Evolutionary conservation across 2,113 vertebrate genomes (phyloP), one percentile per base, ranked within the genome.

Genomic region (Ammodytes marinus): DNA sequence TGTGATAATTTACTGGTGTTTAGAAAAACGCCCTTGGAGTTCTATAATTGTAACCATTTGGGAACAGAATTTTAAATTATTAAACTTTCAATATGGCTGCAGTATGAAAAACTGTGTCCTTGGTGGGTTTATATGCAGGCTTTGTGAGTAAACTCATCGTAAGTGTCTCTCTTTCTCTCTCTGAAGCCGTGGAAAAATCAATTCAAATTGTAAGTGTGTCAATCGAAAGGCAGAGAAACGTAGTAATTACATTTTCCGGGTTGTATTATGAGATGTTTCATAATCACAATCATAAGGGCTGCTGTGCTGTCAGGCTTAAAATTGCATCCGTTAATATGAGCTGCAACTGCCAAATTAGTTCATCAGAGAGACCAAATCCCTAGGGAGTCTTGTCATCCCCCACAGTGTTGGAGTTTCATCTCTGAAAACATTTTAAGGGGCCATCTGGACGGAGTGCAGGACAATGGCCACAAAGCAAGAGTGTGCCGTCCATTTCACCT

Each of bases 401-500:
- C 53, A 52, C 75, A 59, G 43, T 19, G 81, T 74, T 53, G 72
- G 45, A 53, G 42, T 69, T 78, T 66, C 69, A 52, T 69, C 71
- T 69, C 46, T n/a, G 67, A 66, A 95, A 71, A 94, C n/a, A 95
- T 94, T 84, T 95, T 90, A 92, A 95, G 93, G 91, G 96, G 95
- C 97, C 97, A 99, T 98, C 97, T 98, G 97, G 96, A 95, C 94
- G 10, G 89, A 93, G 93, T 92, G 92, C 94, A 95, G 92, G 93
- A 97, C 95, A 97, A 98, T 96, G 93, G 95, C 91, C 93, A 95
- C 95, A 96, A 95, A 94, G 94, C 93, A n/a, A 96, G 96, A 98
- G 97, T 95, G 97, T 97, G 97, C 96, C 97, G 91, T 96, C 91
- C 92, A 94, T 96, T 98, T 98, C 96, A 98, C 96, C 97, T 97